phyloP scores from a whole-genome alignment of 2,888 invertebrate genomes.

The Nephrocerus scutellatus region DNA sequence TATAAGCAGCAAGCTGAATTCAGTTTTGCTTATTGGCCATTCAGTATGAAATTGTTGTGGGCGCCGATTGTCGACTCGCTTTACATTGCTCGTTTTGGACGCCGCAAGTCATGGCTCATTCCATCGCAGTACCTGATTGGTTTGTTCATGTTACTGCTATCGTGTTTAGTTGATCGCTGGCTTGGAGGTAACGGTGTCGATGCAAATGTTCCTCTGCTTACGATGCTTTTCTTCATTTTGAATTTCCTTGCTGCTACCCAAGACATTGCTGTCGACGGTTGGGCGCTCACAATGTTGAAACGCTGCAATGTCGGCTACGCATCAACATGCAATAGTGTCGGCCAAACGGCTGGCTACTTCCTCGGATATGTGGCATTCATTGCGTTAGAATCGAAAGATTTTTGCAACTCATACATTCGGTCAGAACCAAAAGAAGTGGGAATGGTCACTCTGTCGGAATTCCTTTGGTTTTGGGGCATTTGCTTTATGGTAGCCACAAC shows the following conservation, averaged over 20 bases:
- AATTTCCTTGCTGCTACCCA: slow-evolving; percentile 98
- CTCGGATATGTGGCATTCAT: slow-evolving; percentile 94
- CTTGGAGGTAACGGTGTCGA: slow-evolving; percentile 54
- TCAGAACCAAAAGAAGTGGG: slow-evolving; percentile 63
- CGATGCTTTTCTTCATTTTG: slow-evolving; percentile 78
- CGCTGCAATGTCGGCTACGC: slow-evolving; percentile 97
- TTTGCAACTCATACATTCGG: slow-evolving; percentile 90
- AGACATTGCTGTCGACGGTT: slow-evolving; percentile 99
- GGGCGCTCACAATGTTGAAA: slow-evolving; percentile 98
- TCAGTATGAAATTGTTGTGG: slow-evolving; percentile 90
- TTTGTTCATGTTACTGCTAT: slow-evolving; percentile 80
- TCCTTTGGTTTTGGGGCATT: slow-evolving; percentile 92
- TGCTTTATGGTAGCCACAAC: slow-evolving; percentile 86
- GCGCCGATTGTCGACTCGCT: slow-evolving; percentile 96
- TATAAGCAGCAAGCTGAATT: slow-evolving; percentile 94
- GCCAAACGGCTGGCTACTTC: slow-evolving; percentile 96
- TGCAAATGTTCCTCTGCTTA: slow-evolving; percentile 72
- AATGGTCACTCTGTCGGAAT: slow-evolving; percentile 67
- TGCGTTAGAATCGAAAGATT: slow-evolving; percentile 89
- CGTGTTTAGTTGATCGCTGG: slow-evolving; percentile 67
- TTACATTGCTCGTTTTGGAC: slow-evolving; percentile 75
- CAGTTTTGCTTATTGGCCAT: slow-evolving; percentile 92
- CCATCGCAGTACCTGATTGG: slow-evolving; percentile 91
- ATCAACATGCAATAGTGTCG: slow-evolving; percentile 97
- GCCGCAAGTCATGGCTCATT: slow-evolving; percentile 92